Evolutionary conservation across 2,113 vertebrate genomes (phyloP).

Genomic region (Tenebrosternarchus preto): DNA sequence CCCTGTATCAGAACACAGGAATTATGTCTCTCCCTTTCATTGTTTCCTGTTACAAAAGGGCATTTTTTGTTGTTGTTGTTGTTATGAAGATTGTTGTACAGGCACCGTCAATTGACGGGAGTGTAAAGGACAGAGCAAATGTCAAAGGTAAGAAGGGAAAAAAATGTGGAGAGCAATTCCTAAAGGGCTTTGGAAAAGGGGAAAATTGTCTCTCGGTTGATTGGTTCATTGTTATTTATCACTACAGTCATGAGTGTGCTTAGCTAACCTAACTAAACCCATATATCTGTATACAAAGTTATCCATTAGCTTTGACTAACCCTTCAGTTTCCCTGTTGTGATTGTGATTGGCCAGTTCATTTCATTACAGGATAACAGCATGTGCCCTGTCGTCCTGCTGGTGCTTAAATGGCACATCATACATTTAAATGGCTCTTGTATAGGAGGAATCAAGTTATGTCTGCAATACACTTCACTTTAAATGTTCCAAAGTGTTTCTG

Average conservation of each 20-base stretch:
- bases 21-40: not conserved
- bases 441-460: not conserved
- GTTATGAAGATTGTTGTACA: not conserved
- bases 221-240: conserved; percentile 2
- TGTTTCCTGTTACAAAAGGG: not conserved
- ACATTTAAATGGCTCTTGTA: not conserved
- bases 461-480: conserved; percentile 26
- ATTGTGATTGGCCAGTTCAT: conserved; percentile 8
- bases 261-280: not conserved
- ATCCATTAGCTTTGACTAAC: not conserved
- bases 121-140: not conserved
- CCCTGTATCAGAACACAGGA: not conserved
- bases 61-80: too few relatives aligned
- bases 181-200: not conserved
- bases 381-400: conserved; percentile 13
- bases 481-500: conserved; percentile 20
- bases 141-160: not conserved
- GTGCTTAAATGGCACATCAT: not conserved
- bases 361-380: conserved; percentile 8
- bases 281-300: not conserved
- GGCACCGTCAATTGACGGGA: not conserved
- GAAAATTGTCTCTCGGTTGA: conserved; percentile 4
- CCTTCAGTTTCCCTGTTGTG: not conserved
- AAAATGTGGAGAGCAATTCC: not conserved
- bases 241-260: conserved; percentile 9